Evolutionary conservation across 2,113 vertebrate species (phyloP).

Genomic region (Capreolus pygargus): DNA sequence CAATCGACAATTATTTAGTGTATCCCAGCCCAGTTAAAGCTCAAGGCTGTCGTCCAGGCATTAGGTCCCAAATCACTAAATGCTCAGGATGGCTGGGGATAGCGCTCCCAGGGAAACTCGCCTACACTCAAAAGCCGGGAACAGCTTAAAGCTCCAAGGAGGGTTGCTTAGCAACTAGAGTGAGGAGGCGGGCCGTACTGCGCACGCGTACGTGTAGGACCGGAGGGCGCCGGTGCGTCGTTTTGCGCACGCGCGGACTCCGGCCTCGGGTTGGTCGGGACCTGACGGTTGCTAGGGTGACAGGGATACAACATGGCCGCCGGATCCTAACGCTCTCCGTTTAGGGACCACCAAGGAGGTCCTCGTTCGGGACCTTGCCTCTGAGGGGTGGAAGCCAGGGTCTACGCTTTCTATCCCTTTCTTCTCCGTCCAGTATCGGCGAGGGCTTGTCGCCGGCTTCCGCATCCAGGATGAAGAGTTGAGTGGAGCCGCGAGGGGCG

Average conservation of each 20-base stretch:
- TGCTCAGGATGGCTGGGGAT: background rate
- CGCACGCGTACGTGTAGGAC: background rate
- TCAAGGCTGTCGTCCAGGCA: background rate
- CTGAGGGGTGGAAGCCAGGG: background rate
- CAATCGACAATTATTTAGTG: background rate
- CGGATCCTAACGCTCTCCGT: slow-evolving; percentile 1
- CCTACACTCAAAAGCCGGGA: rapidly evolving
- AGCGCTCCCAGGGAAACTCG: rapidly evolving
- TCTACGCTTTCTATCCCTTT: background rate
- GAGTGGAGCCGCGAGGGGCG: slow-evolving; percentile 41
- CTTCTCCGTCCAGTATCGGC: background rate
- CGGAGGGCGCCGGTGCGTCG: rapidly evolving
- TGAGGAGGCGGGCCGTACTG: rapidly evolving
- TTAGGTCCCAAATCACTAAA: background rate
- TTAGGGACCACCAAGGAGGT: background rate
- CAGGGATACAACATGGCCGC: slow-evolving; percentile 79
- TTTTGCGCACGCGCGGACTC: background rate
- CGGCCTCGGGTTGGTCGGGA: rapidly evolving
- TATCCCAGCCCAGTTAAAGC: background rate
- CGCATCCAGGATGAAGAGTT: slow-evolving; percentile 75
- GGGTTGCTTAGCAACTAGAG: background rate
- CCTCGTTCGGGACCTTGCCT: background rate
- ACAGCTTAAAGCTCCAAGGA: rapidly evolving
- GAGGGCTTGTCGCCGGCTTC: background rate
- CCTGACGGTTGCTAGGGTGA: slow-evolving; percentile 81